A percentile compares a stretch with the other conserved stretches of the same genome.
Conservation (phyloP, 2,888 invertebrate species). For the Resseliella maxima region DNA sequence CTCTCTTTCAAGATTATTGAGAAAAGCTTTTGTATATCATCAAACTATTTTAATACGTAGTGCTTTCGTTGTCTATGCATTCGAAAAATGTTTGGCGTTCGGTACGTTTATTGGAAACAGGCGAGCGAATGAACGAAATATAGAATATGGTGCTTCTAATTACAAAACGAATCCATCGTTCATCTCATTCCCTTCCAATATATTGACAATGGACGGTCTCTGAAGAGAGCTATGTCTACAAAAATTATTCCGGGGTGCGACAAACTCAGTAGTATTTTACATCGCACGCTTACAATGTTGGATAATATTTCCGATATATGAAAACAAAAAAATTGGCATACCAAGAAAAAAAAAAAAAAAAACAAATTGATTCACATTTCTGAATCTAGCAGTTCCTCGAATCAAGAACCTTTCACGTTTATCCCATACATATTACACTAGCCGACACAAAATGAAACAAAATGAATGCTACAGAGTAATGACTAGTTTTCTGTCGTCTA, state of each 20-base stretch:
- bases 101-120: neutral
- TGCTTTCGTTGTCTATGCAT: conserved; percentile 5
- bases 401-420: neutral
- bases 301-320: neutral
- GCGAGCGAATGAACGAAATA: neutral
- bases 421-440: too few species aligned
- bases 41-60: conserved; percentile 40
- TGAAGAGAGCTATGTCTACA: neutral
- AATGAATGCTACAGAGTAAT: too few species aligned
- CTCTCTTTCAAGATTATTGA: neutral
- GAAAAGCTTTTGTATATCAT: conserved; percentile 4
- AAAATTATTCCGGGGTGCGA: conserved; percentile 2
- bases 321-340: neutral
- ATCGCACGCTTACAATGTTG: neutral
- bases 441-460: too few species aligned
- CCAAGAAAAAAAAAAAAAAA: neutral
- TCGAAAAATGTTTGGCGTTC: conserved; percentile 20
- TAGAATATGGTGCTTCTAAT: neutral
- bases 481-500: too few species aligned
- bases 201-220: neutral
- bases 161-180: neutral
- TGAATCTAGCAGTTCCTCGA: neutral
- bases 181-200: neutral
- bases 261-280: neutral
- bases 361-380: neutral